Evolutionary conservation across 2,113 vertebrate genomes (phyloP).

Genomic region (Fregetta grallaria): DNA sequence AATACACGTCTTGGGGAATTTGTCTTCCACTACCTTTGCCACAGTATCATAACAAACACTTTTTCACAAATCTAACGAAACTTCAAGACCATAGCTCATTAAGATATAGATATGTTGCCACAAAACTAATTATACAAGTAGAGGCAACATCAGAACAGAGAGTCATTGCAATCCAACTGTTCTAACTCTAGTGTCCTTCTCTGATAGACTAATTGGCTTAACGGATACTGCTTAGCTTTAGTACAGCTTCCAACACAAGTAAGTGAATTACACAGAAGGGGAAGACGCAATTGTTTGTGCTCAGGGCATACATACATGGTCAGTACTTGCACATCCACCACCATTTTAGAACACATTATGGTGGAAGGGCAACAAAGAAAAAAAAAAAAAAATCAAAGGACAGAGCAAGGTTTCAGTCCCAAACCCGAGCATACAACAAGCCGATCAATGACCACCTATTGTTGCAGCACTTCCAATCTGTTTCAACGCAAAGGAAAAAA

Average conservation of each 20-base stretch:
- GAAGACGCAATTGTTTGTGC: neutral
- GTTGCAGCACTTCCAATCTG: neutral
- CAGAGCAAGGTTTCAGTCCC: neutral
- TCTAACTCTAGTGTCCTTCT: neutral
- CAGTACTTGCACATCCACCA: neutral
- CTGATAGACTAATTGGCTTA: neutral
- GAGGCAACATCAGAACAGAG: neutral
- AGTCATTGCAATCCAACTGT: neutral
- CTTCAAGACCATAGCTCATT: neutral
- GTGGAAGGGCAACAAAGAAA: neutral
- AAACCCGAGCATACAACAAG: neutral
- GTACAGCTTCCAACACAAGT: neutral
- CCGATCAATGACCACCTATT: fast-evolving
- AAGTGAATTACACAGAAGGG: neutral
- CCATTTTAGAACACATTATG: neutral
- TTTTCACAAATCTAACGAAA: neutral
- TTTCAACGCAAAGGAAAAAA: neutral
- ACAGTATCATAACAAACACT: neutral
- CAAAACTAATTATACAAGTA: neutral
- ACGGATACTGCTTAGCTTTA: neutral
- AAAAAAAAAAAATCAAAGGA: neutral
- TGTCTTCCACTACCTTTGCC: neutral
- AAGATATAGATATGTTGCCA: neutral
- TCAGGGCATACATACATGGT: neutral
- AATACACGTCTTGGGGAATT: neutral